Evolutionary conservation across 92 coral and sea anemone species (phyloP).

Genomic region (Galaxea fascicularis): DNA sequence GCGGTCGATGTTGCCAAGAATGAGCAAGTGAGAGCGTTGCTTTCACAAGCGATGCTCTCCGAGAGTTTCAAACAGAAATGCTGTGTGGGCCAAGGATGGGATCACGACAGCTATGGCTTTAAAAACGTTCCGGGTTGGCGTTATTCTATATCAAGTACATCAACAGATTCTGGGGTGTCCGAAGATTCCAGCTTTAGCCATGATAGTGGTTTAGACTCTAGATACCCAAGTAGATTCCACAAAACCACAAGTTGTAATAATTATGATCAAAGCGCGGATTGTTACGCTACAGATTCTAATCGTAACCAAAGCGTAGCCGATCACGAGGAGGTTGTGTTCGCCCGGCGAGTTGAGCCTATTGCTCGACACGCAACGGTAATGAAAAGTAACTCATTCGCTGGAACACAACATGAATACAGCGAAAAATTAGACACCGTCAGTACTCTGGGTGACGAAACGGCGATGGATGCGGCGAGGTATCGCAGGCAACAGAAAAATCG

Average conservation of each 20-base stretch:
- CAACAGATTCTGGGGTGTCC: slow-evolving; percentile 97
- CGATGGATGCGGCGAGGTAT: slow-evolving; percentile 23
- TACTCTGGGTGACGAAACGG: background rate
- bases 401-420: slow-evolving; percentile 36
- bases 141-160: slow-evolving; percentile 87
- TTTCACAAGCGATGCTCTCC: slow-evolving; percentile 86
- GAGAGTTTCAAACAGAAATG: slow-evolving; percentile 84
- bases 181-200: slow-evolving; percentile 70
- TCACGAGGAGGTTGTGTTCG: slow-evolving; percentile 8
- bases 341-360: slow-evolving; percentile 19
- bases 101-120: slow-evolving; percentile 52
- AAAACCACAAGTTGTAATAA: slow-evolving; percentile 13
- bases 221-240: slow-evolving; percentile 33
- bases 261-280: slow-evolving; percentile 16
- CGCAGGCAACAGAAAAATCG: slow-evolving; percentile 60
- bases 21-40: slow-evolving; percentile 78
- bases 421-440: background rate
- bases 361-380: background rate
- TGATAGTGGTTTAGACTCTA: slow-evolving; percentile 39
- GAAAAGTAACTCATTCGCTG: slow-evolving; percentile 69
- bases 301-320: slow-evolving; percentile 21
- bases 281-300: background rate
- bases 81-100: slow-evolving; percentile 68
- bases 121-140: slow-evolving; percentile 92
- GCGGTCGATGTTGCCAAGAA: slow-evolving; percentile 88